phyloP scores from a whole-genome alignment of 2,888 invertebrate genomes.

The Yponomeuta plumbellus region DNA sequence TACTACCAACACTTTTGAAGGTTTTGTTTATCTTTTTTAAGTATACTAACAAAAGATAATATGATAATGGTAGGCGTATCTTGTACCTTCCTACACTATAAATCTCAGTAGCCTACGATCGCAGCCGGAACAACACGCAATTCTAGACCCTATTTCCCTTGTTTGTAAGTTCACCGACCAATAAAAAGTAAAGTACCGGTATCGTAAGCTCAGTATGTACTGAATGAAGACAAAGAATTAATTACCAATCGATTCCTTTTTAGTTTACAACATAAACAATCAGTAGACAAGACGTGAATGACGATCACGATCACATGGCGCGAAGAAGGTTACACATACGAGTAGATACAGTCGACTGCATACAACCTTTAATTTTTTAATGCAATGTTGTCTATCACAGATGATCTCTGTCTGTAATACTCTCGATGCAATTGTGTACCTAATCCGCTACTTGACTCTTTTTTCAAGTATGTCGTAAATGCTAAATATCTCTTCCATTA shows the following conservation, averaged over 20 bases:
- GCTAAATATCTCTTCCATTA: no score
- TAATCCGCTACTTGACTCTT: no score
- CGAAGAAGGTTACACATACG: no score
- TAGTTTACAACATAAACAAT: background rate
- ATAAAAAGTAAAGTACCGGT: background rate
- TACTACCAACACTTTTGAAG: background rate
- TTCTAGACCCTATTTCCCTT: background rate
- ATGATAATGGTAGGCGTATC: background rate
- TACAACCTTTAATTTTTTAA: no score
- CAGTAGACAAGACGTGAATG: background rate
- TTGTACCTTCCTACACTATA: background rate
- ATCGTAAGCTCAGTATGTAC: no score
- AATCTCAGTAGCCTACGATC: background rate
- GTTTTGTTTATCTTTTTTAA: background rate
- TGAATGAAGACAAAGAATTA: background rate
- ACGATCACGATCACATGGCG: background rate
- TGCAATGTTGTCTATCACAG: no score
- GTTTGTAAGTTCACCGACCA: background rate
- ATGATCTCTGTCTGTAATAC: no score
- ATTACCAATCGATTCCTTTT: background rate
- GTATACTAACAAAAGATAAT: background rate
- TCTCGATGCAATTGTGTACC: no score
- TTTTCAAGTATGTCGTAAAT: no score
- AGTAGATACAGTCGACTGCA: no score
- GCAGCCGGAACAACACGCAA: background rate